A percentile compares a stretch with the other conserved stretches of the same genome.
These are phyloP conservation scores for Drosophila pandora DNA, from an alignment of 1,140 invertebrate genomes.

Conservation along the genomic window DNA sequence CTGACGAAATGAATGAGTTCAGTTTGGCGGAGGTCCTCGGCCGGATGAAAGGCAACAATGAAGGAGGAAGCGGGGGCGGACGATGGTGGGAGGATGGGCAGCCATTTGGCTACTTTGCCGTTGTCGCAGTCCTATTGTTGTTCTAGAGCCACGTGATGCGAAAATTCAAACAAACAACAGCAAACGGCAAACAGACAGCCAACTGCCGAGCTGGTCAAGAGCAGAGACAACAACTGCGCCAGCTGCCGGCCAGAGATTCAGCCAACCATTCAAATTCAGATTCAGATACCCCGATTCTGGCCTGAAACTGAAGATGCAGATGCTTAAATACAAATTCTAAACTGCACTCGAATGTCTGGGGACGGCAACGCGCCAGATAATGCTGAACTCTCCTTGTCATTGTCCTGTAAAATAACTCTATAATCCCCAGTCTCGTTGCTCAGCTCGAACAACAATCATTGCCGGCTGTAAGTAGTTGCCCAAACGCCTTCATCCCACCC, in stretches of 20 bases:
- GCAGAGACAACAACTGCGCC: slow-evolving; percentile 51
- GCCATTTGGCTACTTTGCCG: slow-evolving; percentile 60
- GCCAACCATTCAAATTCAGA: slow-evolving; percentile 36
- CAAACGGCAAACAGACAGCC: slow-evolving; percentile 2
- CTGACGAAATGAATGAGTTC: slow-evolving; percentile 49
- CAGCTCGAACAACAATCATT: slow-evolving; percentile 58
- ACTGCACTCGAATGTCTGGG: slow-evolving; percentile 50
- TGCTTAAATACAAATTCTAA: slow-evolving; percentile 21
- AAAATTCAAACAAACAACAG: slow-evolving; percentile 73
- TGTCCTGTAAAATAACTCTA: slow-evolving; percentile 59
- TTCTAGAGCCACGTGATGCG: slow-evolving; percentile 71
- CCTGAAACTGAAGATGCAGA: slow-evolving; percentile 53
- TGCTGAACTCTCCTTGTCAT: slow-evolving; percentile 36
- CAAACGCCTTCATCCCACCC: slow-evolving; percentile 26
- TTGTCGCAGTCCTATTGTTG: slow-evolving; percentile 55
- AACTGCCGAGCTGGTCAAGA: slow-evolving; percentile 65
- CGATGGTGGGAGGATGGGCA: slow-evolving; percentile 57
- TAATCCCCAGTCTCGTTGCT: slow-evolving; percentile 48
- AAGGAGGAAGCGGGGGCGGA: slow-evolving; percentile 24
- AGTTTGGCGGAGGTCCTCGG: slow-evolving; percentile 4
- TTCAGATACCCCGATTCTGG: slow-evolving; percentile 9
- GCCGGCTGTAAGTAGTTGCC: slow-evolving; percentile 50
- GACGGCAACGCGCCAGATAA: slow-evolving; percentile 57
- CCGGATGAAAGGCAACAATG: not conserved
- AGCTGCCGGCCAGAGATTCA: slow-evolving; percentile 13